Conservation (phyloP, 2,113 vertebrate genomes). For the Craseonycteris thonglongyai region DNA sequence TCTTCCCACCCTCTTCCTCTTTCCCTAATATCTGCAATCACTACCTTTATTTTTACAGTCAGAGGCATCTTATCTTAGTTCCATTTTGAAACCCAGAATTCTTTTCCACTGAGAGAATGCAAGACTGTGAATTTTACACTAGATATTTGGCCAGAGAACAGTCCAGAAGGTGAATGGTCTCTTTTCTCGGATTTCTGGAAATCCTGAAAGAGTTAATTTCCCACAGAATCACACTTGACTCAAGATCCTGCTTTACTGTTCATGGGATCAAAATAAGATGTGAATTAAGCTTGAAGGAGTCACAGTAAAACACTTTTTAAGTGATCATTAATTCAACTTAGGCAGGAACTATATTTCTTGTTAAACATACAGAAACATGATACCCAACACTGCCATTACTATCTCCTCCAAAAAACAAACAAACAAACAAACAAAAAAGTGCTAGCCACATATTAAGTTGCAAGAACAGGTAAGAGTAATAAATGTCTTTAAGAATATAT, state of each 20-base stretch:
- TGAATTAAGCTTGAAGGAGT: not conserved
- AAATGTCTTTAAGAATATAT: slow-evolving; percentile 35
- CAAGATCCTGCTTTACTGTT: not conserved
- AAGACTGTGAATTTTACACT: not conserved
- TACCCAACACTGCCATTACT: not conserved
- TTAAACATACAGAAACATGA: not conserved
- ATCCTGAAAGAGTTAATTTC: slow-evolving; percentile 1
- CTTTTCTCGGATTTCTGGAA: not conserved
- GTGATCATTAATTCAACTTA: not conserved
- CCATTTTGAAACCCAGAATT: not conserved
- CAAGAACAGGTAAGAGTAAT: slow-evolving; percentile 22
- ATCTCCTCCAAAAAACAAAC: not conserved
- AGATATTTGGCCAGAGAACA: not conserved
- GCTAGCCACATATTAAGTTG: not conserved
- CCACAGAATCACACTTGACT: not conserved
- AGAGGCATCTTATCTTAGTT: not conserved
- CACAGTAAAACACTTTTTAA: not conserved
- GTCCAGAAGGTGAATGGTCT: not conserved
- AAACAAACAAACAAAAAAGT: too few relatives aligned
- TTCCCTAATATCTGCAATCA: not conserved
- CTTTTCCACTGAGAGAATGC: not conserved
- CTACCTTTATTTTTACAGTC: not conserved
- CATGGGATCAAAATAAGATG: not conserved
- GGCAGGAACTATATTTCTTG: not conserved
- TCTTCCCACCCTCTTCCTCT: not conserved